These are phyloP conservation scores for Microhierax caerulescens DNA, from an alignment of 2,797 vertebrate genomes.

Conservation along the genomic window DNA sequence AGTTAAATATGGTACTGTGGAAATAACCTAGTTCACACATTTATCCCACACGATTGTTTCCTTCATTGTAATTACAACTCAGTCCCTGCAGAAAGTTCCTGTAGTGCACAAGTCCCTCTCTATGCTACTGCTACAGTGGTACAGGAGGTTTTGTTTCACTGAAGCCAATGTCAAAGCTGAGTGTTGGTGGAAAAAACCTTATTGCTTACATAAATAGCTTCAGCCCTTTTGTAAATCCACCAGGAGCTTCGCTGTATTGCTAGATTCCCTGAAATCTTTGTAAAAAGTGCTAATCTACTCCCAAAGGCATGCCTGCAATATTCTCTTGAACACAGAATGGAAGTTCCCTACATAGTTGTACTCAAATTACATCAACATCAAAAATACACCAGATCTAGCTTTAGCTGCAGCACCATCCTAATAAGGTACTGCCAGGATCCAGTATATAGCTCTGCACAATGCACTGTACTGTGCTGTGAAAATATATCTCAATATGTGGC, in stretches of 20 bases:
- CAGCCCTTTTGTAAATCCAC: background rate
- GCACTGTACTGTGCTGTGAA: background rate
- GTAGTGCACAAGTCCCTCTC: background rate
- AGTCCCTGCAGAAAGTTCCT: background rate
- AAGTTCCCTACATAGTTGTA: background rate
- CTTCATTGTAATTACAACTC: background rate
- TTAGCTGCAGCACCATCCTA: background rate
- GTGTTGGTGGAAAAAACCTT: background rate
- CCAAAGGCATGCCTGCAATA: background rate
- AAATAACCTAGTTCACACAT: background rate
- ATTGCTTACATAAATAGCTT: background rate
- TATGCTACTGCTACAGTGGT: accelerated
- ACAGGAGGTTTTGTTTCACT: background rate
- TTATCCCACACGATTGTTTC: background rate
- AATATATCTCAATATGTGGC: background rate
- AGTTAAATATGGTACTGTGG: background rate
- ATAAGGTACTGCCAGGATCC: background rate
- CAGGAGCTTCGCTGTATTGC: background rate
- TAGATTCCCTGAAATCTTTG: background rate
- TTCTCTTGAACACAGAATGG: background rate
- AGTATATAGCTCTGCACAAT: background rate
- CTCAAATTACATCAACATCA: background rate
- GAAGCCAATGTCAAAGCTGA: background rate
- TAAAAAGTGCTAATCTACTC: background rate
- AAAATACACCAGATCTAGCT: background rate